Conservation (phyloP, 2,888 invertebrate species). For the Leucania comma region DNA sequence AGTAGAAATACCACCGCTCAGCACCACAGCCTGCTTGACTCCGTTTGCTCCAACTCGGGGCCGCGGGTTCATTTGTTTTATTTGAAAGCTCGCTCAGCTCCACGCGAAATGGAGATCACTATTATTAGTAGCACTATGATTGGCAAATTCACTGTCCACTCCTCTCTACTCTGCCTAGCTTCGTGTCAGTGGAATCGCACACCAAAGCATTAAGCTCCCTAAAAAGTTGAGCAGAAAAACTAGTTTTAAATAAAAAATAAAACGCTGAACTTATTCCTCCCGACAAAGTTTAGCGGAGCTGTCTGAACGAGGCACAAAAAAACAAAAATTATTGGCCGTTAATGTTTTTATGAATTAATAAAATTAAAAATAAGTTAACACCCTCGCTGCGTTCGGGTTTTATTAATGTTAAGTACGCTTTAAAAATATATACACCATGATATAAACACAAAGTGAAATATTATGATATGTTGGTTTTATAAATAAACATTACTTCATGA, state of each 20-base stretch:
- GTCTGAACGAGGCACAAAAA: neutral
- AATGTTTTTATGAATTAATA: constrained; percentile 29
- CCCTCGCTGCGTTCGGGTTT: neutral
- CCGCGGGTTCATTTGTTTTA: too few species aligned
- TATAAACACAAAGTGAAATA: constrained; percentile 4
- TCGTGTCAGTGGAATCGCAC: too few species aligned
- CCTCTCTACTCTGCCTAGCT: too few species aligned
- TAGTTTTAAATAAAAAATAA: neutral
- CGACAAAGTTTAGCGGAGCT: constrained; percentile 1
- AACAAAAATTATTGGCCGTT: constrained; percentile 3
- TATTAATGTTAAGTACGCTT: constrained; percentile 22
- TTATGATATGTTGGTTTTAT: neutral
- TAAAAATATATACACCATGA: neutral
- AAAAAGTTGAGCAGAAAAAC: neutral
- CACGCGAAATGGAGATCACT: too few species aligned
- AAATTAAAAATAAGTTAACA: constrained; percentile 10
- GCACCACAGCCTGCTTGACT: too few species aligned
- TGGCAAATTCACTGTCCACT: too few species aligned
- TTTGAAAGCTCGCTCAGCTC: too few species aligned
- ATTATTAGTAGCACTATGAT: too few species aligned
- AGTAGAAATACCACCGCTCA: too few species aligned
- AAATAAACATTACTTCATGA: neutral
- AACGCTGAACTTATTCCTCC: neutral
- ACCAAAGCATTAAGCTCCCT: neutral
- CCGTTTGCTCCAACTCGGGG: too few species aligned